A percentile compares a stretch with the other conserved stretches of the same genome.
These are phyloP conservation scores for Hypotaenidia philippensis DNA, from an alignment of 2,797 vertebrate genomes.

Conservation along the genomic window DNA sequence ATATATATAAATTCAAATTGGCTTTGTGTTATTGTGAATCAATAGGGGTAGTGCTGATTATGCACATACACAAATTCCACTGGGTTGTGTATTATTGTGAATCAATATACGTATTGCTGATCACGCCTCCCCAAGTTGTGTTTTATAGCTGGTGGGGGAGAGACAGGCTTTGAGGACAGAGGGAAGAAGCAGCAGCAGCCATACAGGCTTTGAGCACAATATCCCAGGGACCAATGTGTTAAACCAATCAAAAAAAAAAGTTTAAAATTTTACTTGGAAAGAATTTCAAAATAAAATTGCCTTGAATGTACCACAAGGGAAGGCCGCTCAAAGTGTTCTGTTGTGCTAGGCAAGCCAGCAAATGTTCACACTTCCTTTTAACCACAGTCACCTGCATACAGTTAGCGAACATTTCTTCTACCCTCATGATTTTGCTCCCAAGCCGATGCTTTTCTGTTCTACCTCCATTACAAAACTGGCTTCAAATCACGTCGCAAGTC, in stretches of 20 bases:
- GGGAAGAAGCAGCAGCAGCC: background rate
- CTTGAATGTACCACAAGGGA: background rate
- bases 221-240: constrained; percentile 40
- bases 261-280: constrained; percentile 51
- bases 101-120: background rate
- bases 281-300: constrained; percentile 34
- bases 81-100: background rate
- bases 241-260: constrained; percentile 50
- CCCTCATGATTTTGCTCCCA: constrained; percentile 19
- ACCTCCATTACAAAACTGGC: constrained; percentile 28
- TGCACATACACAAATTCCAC: background rate
- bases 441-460: constrained; percentile 14
- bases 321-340: constrained; percentile 21
- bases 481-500: background rate
- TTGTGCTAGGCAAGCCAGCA: constrained; percentile 59
- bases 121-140: background rate
- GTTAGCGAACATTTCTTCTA: constrained; percentile 40
- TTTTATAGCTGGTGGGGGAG: background rate
- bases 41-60: background rate
- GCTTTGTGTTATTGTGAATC: background rate
- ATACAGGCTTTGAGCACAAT: background rate
- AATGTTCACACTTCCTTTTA: constrained; percentile 58
- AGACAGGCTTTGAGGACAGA: background rate
- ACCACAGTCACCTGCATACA: constrained; percentile 58
- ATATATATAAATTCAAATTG: background rate